A percentile compares a stretch with the other conserved stretches of the same genome.
These are phyloP conservation scores for Nettapus auritus DNA, from an alignment of 2,113 vertebrate species.

Conservation along the genomic window DNA sequence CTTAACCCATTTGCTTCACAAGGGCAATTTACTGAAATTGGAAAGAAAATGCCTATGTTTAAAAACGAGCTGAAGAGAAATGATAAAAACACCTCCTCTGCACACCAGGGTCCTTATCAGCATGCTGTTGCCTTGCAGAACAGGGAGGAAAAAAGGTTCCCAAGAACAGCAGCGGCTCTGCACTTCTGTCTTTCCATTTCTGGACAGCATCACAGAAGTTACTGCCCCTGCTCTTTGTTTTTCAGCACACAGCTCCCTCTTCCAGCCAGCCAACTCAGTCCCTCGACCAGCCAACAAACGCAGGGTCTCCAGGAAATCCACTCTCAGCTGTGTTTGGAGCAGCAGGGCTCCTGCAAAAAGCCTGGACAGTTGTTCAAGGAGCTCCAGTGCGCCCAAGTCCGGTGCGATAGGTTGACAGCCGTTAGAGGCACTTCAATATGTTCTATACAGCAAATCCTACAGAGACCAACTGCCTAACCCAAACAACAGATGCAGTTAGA, in stretches of 20 bases:
- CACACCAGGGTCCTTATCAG: neutral
- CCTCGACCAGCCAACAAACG: neutral
- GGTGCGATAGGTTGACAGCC: fast-evolving
- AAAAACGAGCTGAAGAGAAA: neutral
- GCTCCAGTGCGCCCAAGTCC: neutral
- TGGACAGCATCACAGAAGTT: neutral
- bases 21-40: neutral
- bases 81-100: neutral
- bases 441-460: neutral
- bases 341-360: neutral
- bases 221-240: neutral
- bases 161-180: neutral
- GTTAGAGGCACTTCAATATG: fast-evolving
- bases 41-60: neutral
- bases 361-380: neutral
- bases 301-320: neutral
- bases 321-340: fast-evolving
- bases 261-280: neutral
- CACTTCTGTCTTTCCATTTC: neutral
- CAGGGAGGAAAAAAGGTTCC: neutral
- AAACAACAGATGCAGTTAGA: neutral
- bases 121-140: neutral
- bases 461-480: neutral
- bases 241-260: neutral
- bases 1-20: neutral